Percentiles rank a stretch among this genome's conserved stretches.
These are phyloP conservation scores for Anisognathus igniventris DNA, from an alignment of 2,797 vertebrate genomes.

Conservation along the genomic window DNA sequence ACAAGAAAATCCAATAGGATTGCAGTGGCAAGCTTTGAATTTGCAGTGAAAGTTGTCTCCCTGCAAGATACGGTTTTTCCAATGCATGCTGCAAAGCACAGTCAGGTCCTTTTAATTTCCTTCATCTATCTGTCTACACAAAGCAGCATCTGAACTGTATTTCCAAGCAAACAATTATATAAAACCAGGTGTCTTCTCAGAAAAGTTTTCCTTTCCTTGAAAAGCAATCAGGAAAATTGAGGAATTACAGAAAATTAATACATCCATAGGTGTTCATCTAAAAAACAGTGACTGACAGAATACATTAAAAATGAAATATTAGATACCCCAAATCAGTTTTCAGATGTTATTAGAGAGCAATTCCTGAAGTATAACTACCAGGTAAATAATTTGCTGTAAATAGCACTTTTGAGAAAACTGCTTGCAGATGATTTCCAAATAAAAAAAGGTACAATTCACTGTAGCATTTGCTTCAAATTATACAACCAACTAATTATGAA, in stretches of 20 bases:
- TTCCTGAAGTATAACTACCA: neutral
- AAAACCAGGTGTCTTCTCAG: neutral
- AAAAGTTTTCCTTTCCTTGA: neutral
- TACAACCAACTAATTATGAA: slow-evolving; percentile 33
- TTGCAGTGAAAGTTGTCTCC: neutral
- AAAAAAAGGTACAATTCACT: neutral
- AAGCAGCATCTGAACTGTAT: neutral
- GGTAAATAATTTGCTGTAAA: slow-evolving; percentile 1
- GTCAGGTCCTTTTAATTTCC: neutral
- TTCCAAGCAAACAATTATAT: neutral
- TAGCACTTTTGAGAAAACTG: neutral
- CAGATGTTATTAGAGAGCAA: neutral
- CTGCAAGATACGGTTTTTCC: neutral
- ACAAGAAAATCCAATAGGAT: neutral
- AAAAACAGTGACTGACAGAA: neutral
- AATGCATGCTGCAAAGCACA: neutral
- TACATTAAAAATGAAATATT: neutral
- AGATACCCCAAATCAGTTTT: neutral
- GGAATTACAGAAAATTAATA: neutral
- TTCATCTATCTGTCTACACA: neutral
- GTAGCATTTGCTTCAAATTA: slow-evolving; percentile 15
- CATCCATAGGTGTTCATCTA: neutral
- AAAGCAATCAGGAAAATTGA: neutral
- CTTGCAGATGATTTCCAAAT: neutral
- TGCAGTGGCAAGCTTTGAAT: neutral